A percentile compares a stretch with the other conserved stretches of the same genome.
These are phyloP conservation scores for Torymus auratus DNA, from an alignment of 2,888 invertebrate species.

Conservation along the genomic window DNA sequence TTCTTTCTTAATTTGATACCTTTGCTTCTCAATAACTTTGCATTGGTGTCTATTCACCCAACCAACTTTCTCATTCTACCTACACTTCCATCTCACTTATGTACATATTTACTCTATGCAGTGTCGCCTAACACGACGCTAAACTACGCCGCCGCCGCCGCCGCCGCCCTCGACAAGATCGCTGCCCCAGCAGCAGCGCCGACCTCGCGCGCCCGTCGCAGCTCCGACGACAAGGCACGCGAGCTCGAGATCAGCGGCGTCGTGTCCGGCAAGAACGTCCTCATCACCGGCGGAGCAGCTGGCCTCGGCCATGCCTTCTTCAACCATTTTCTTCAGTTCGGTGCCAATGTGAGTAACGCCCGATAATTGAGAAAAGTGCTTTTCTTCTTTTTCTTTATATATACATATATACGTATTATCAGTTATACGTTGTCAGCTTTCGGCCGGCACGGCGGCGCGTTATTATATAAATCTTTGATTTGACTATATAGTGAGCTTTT, in stretches of 20 bases:
- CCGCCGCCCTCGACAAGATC: not conserved
- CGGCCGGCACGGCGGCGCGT: too few relatives aligned
- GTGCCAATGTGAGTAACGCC: slow-evolving; percentile 66
- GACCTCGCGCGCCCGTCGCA: slow-evolving; percentile 58
- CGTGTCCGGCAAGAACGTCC: slow-evolving; percentile 70
- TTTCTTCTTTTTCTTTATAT: too few relatives aligned
- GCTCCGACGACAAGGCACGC: slow-evolving; percentile 69
- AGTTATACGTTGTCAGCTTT: too few relatives aligned
- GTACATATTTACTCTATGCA: not conserved
- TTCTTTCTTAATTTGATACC: too few relatives aligned
- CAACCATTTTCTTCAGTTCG: slow-evolving; percentile 70
- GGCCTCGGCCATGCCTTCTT: slow-evolving; percentile 72
- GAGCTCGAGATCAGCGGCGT: slow-evolving; percentile 70
- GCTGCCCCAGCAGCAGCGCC: not conserved
- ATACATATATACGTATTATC: too few relatives aligned
- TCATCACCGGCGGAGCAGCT: slow-evolving; percentile 71
- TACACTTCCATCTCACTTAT: too few relatives aligned
- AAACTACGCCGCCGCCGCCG: not conserved
- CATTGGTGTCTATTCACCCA: too few relatives aligned
- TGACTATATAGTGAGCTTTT: too few relatives aligned
- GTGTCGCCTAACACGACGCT: slow-evolving; percentile 26
- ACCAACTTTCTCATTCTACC: too few relatives aligned
- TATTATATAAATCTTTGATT: too few relatives aligned
- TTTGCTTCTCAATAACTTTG: too few relatives aligned
- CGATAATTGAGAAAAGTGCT: too few relatives aligned